Evolutionary conservation across 2,113 vertebrate species (phyloP).

Genomic region (Hydropotes inermis): DNA sequence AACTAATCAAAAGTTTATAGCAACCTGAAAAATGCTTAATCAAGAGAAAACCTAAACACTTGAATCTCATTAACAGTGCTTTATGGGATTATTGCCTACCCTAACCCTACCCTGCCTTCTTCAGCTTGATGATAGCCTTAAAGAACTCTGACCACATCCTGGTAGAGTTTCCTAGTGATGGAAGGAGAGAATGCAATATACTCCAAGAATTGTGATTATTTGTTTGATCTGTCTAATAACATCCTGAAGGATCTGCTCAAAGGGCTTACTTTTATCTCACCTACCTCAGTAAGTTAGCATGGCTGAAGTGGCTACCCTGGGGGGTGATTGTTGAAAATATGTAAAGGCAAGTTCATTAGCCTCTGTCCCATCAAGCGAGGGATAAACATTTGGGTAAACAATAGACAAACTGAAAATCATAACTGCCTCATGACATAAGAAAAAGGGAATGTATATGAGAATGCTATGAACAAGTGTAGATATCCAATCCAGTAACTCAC

Average conservation of each 20-base stretch:
- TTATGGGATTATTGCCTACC: neutral
- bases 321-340: neutral
- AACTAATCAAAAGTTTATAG: neutral
- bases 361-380: neutral
- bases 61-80: neutral
- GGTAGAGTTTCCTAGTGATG: neutral
- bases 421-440: neutral
- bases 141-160: neutral
- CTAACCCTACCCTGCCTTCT: neutral
- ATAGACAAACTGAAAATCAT: neutral
- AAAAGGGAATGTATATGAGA: neutral
- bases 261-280: neutral
- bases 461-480: neutral
- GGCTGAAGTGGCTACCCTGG: neutral
- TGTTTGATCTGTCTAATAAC: neutral
- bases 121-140: neutral
- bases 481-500: neutral
- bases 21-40: neutral
- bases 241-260: neutral
- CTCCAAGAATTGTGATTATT: neutral
- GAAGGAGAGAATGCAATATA: neutral
- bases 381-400: neutral
- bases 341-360: neutral
- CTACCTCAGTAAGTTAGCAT: neutral
- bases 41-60: neutral